Evolutionary conservation across 1,140 invertebrate species (phyloP), one percentile per base, ranked within the genome.

Genomic region (Nasonia longicornis): DNA sequence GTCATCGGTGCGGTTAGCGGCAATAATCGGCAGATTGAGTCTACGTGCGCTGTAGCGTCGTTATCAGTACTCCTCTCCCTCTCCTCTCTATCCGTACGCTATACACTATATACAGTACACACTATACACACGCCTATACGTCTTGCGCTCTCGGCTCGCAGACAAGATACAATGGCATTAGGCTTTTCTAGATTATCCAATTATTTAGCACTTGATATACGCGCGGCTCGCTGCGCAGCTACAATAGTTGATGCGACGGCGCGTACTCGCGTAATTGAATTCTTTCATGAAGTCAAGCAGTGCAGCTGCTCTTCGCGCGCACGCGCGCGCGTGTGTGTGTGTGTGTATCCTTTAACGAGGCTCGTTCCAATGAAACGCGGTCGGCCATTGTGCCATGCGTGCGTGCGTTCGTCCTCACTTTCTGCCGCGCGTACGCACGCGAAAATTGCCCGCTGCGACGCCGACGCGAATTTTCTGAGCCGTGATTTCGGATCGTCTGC

Each of bases 341-440:
- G 58, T 45, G 26, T 48, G 45, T 73, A 67, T 80, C 48, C 78
- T 84, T 84, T 84, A 83, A 84, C 82, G 80, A 82, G 84, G 83
- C 82, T 87, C 85, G 86, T 83, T 86, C 84, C 85, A 86, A 86
- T 87, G 83, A 87, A 86, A 80, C 14, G 58, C 26, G 77, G 2
- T 11, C 74, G 52, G 22, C 16, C 45, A 70, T 31, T 58, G 45
- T 78, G 38, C 22, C 22, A 66, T 29, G 22, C 42, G 4, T 26
- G 26, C 42, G 70, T n/a, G 26, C 26, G 8, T 2, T 73, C 4
- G 3, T 12, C 31, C 70, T 72, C 74, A 7, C n/a, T 26, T 38
- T 35, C 14, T 14, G 52, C 52, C 52, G 16, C 20, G 20, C 20
- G 20, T 8, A n/a, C 42, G 1, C 45, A 52, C n/a, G 76, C 42